Conservation (phyloP, 1,140 invertebrate genomes). For the Reticulitermes speratus region DNA sequence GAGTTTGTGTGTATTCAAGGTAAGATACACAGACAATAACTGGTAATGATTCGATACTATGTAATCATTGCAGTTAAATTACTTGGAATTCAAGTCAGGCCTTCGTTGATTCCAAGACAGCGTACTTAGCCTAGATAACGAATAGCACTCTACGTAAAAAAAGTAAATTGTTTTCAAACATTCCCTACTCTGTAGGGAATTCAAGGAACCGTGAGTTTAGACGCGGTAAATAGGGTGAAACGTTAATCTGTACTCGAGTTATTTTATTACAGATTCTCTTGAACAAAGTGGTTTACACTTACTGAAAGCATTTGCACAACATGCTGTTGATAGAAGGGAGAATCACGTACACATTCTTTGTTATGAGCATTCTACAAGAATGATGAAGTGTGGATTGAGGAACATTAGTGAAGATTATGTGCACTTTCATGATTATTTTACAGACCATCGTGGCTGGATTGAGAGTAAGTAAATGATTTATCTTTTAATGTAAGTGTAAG, state of each 20-base stretch:
- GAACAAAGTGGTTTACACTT: slow-evolving; percentile 7
- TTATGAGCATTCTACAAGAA: neutral
- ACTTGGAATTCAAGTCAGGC: no score
- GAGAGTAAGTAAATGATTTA: neutral
- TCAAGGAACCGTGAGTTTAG: no score
- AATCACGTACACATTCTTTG: slow-evolving; percentile 4
- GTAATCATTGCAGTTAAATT: no score
- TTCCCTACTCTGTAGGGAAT: no score
- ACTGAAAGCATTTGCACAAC: slow-evolving; percentile 20
- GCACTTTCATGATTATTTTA: slow-evolving; percentile 24
- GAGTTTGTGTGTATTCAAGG: neutral
- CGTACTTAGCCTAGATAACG: no score
- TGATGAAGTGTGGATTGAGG: neutral
- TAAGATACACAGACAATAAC: neutral
- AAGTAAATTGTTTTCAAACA: no score
- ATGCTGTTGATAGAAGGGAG: neutral
- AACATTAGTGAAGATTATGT: neutral
- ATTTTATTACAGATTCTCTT: slow-evolving; percentile 13
- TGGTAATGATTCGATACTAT: no score
- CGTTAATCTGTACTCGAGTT: no score
- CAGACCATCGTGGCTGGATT: slow-evolving; percentile 21
- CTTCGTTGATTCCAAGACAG: no score
- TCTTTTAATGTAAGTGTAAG: no score
- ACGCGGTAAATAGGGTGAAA: no score
- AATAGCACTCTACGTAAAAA: no score